Evolutionary conservation across 2,113 vertebrate genomes (phyloP).

Genomic region (Nesogale talazaci): DNA sequence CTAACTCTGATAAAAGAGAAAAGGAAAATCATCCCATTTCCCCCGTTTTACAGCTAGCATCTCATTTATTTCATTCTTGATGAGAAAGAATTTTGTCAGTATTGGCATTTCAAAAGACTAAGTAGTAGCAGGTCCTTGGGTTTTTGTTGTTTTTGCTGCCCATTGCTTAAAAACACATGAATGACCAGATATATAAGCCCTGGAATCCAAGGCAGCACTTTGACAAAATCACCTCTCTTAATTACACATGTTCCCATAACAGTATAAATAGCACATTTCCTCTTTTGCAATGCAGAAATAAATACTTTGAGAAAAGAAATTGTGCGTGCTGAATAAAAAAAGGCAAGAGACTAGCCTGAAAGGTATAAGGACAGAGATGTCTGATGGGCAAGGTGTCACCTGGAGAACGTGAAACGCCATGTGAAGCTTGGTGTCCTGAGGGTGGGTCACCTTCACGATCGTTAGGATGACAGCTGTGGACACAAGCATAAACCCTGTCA

Average conservation of each 20-base stretch:
- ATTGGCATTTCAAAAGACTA: conserved; percentile 30
- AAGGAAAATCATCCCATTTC: conserved; percentile 15
- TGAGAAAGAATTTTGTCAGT: conserved; percentile 20
- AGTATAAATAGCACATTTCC: conserved; percentile 28
- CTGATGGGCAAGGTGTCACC: conserved; percentile 80
- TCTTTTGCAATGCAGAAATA: conserved; percentile 41
- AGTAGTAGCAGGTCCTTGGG: not conserved
- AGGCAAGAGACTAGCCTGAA: not conserved
- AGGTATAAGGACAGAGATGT: not conserved
- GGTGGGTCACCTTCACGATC: conserved; percentile 81
- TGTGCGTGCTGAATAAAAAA: conserved; percentile 2
- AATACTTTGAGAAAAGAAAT: not conserved
- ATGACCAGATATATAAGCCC: not conserved
- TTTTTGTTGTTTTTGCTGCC: not conserved
- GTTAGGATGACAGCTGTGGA: conserved; percentile 86
- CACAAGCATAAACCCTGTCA: conserved; percentile 16
- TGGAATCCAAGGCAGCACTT: not conserved
- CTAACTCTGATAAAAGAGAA: conserved; percentile 22
- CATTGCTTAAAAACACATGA: conserved; percentile 8
- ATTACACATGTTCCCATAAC: conserved; percentile 19
- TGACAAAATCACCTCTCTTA: conserved; percentile 7
- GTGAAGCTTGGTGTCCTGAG: conserved; percentile 79
- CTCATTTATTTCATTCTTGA: not conserved
- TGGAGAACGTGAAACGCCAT: conserved; percentile 87
- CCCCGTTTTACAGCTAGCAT: not conserved